Base-by-base conservation (phyloP, 2,797 vertebrate genomes). In the Anas georgica region DNA sequence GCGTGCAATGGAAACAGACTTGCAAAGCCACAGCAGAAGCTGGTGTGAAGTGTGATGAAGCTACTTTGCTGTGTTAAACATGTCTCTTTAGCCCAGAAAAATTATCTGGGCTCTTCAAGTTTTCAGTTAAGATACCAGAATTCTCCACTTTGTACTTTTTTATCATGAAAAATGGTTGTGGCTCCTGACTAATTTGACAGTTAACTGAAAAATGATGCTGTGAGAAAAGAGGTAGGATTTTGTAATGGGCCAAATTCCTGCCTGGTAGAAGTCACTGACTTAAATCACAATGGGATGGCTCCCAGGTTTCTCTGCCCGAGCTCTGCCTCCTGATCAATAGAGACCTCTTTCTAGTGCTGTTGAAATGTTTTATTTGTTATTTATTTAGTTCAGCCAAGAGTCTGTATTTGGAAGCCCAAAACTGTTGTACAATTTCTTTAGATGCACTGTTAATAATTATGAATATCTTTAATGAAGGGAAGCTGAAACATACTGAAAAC, bases 391-490 rank as follows among this genome's bases (percentile, higher is more conserved):
- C 76, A 92, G 46, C 55, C 35, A 54, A 33, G 41, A 46, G 48
- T 66, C 80, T 75, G 28, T 46, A 41, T 90, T 80, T 94, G 88
- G 86, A 96, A 95, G 45, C 45, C 62, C 29, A 88, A 23, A 68
- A 26, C 67, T 91, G 1, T n/a, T 75, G 62, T 79, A 52, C 20
- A 37, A 52, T 26, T 92, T 69, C 48, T 86, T 90, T 77, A 88
- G 83, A 63, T 90, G 62, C 62, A 29, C 66, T 72, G 78, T 86
- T 94, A 94, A 86, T 94, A 90, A 94, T 95, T 94, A 86, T 29
- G 45, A 80, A 69, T 86, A 39, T 60, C 4, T 80, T 91, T 93
- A 86, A 93, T 88, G 86, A 92, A 86, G 59, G 37, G 83, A 93
- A 91, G 50, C 72, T 69, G 43, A 94, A 94, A 77, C 74, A 60